These are phyloP conservation scores for Temnothorax nylanderi DNA, from an alignment of 1,140 invertebrate species.

Conservation along the genomic window DNA sequence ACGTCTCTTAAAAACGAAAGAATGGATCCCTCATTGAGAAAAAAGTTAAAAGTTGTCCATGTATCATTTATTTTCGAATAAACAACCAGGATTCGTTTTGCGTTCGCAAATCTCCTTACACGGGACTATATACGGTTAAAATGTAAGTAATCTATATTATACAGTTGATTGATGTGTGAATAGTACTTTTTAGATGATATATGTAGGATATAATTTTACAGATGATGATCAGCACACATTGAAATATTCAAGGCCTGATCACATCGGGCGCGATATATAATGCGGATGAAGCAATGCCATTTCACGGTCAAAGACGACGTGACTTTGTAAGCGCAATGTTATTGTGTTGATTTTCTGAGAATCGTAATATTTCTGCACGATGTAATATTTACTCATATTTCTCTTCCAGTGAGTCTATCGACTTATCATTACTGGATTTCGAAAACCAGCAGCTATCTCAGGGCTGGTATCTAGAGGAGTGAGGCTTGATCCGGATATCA, in stretches of 20 bases:
- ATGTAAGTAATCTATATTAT: not conserved
- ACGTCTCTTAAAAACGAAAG: not conserved
- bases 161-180: not conserved
- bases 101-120: not conserved
- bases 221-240: not conserved
- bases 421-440: not conserved
- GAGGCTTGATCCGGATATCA: not conserved
- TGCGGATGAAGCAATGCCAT: not conserved
- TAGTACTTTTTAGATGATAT: not conserved
- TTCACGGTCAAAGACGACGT: not conserved
- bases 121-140: not conserved
- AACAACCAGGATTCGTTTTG: not conserved
- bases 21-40: not conserved
- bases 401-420: not conserved
- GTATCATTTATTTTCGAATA: not conserved
- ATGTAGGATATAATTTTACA: not conserved
- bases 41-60: not conserved
- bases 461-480: not conserved
- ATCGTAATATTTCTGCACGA: not conserved
- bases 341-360: not conserved
- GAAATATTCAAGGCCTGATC: not conserved
- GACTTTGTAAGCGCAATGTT: not conserved
- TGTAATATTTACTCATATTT: not conserved
- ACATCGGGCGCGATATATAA: not conserved
- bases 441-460: not conserved